Evolutionary conservation across 2,888 invertebrate species (phyloP).

Genomic region (Eupithecia subumbrata): DNA sequence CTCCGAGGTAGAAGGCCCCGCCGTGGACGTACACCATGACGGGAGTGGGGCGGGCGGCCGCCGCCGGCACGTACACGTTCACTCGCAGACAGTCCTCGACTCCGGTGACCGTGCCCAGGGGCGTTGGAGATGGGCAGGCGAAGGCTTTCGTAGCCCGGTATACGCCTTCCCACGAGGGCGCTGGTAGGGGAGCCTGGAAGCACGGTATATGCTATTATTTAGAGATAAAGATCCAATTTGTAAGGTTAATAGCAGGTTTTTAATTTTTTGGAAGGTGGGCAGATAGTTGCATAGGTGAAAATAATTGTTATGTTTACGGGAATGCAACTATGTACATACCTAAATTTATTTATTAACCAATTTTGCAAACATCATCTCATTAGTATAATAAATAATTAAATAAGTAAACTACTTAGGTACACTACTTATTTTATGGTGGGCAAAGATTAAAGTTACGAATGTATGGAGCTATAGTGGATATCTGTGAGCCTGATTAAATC

Average conservation of each 20-base stretch:
- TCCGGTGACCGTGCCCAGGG: conserved; percentile 62
- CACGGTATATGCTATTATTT: background rate
- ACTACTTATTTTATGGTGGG: background rate
- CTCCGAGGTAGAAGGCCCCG: conserved; percentile 71
- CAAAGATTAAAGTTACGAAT: background rate
- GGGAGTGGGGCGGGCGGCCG: conserved; percentile 56
- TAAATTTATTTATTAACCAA: background rate
- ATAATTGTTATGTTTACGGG: background rate
- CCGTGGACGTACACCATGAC: conserved; percentile 78
- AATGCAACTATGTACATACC: background rate
- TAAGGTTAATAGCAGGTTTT: background rate
- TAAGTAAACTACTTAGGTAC: background rate
- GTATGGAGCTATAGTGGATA: background rate
- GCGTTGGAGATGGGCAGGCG: conserved; percentile 66
- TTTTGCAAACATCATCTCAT: background rate
- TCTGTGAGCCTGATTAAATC: background rate
- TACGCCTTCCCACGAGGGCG: conserved; percentile 71
- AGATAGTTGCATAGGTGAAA: background rate
- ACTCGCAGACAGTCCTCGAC: conserved; percentile 73
- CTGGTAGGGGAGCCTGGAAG: conserved; percentile 69
- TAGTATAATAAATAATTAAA: background rate
- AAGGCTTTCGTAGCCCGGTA: conserved; percentile 69
- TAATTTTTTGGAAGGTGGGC: too few relatives aligned
- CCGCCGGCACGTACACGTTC: conserved; percentile 70
- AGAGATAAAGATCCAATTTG: background rate